A percentile compares a stretch with the other conserved stretches of the same genome.
These are phyloP conservation scores for Atherinomorus stipes DNA, from an alignment of 2,113 vertebrate species.

Conservation along the genomic window DNA sequence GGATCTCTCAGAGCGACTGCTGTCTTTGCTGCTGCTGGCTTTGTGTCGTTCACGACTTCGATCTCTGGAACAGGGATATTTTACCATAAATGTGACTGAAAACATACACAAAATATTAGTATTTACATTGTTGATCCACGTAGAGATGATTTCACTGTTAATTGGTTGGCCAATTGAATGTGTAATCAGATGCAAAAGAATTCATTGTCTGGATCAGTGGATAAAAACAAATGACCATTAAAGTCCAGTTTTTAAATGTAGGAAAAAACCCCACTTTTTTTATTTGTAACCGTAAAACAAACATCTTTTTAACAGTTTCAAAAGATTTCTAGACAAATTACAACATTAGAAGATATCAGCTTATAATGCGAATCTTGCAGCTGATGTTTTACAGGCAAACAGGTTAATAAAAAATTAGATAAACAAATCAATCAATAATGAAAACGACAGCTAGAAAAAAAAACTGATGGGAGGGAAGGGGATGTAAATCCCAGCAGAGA, in stretches of 20 bases:
- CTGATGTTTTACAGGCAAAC: not conserved
- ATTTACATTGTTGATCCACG: not conserved
- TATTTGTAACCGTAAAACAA: too few species aligned
- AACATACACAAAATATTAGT: too few species aligned
- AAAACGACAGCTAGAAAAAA: not conserved
- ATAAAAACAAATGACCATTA: too few species aligned
- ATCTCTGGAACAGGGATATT: slow-evolving; percentile 67
- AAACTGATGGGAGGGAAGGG: not conserved
- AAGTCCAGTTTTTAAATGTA: too few species aligned
- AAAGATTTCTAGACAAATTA: not conserved
- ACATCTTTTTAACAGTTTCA: not conserved
- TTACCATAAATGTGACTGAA: not conserved
- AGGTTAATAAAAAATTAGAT: not conserved
- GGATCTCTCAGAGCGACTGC: slow-evolving; percentile 89
- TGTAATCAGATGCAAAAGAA: too few species aligned
- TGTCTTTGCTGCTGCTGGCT: slow-evolving; percentile 88
- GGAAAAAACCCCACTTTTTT: too few species aligned
- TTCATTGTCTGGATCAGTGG: too few species aligned
- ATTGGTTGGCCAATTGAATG: too few species aligned
- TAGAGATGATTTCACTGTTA: not conserved
- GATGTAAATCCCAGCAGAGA: slow-evolving; percentile 16
- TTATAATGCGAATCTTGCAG: not conserved
- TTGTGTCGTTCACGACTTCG: slow-evolving; percentile 92
- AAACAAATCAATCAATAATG: not conserved
- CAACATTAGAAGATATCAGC: not conserved